Evolutionary conservation across 1,140 invertebrate genomes (phyloP), one percentile per base, ranked within the genome.

Genomic region (Schmidtea mediterranea): DNA sequence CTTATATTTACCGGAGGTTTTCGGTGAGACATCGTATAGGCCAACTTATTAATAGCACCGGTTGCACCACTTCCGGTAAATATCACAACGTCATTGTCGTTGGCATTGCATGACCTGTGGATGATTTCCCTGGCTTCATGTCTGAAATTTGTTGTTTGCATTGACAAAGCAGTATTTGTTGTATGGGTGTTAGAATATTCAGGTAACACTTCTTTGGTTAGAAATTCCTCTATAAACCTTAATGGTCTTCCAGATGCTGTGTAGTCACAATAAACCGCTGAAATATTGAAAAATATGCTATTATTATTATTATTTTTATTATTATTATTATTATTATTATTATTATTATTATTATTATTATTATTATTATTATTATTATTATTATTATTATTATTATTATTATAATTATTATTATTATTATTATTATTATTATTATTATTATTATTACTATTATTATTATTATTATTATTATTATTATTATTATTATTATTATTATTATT

Each of bases 121-220:
- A 86, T 74, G 54, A 86, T 79, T 53, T 78, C 76, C 55, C 63
- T 63, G 16, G 65, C 63, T 53, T 68, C 63, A 69, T 70, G 81
- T 75, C 80, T 74, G 67, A 79, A 84, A 23, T 81, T 68, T 46
- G 79, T 80, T 10, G 80, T 80, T 65, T 87, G 82, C 43, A 81
- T 68, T 23, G 80, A 80, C 23, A 80, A 81, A 52, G 81, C 74
- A 38, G 77, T 77, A 3, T 79, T 76, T 2, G 79, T 80, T 0
- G 80, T 77, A 62, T 80, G 77, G 2, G 78, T 79, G 52, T 83
- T 83, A 21, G 79, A 80, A 58, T 82, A 78, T 47, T 72, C 73
- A 3, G 80, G 78, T 36, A 82, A 64, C 1, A 84, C 79, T 58
- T 82, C 73, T 51, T 74, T 71, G 13, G 69, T 57, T 16, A 86